Percentiles rank a stretch among this genome's conserved stretches.
These are phyloP conservation scores for Thryonomys swinderianus DNA, from an alignment of 2,113 vertebrate species.

Conservation along the genomic window DNA sequence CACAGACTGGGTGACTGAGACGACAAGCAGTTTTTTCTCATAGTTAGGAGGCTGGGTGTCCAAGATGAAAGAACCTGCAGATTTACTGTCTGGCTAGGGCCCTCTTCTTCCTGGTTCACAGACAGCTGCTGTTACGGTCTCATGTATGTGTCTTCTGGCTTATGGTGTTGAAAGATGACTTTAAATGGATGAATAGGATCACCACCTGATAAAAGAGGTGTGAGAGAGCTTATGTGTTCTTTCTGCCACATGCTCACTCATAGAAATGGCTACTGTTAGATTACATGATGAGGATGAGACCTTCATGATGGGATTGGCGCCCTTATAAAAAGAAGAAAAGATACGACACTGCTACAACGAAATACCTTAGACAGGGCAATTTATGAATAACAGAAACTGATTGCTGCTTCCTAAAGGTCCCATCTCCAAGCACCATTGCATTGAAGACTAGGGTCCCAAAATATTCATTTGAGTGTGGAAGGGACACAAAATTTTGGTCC, in stretches of 20 bases:
- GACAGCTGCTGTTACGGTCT: background rate
- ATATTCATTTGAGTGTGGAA: background rate
- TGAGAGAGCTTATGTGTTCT: background rate
- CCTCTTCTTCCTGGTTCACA: background rate
- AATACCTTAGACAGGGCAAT: background rate
- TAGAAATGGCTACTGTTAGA: background rate
- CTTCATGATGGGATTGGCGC: background rate
- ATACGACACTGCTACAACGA: background rate
- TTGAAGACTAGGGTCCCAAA: background rate
- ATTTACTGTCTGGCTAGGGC: background rate
- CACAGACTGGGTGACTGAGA: background rate
- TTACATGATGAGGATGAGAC: background rate
- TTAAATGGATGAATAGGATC: background rate
- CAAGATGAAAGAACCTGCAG: background rate
- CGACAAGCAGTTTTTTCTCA: background rate
- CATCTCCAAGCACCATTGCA: background rate
- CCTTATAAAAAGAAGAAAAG: background rate
- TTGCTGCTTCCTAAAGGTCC: background rate
- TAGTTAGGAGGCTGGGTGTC: background rate
- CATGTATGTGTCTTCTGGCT: fast-evolving
- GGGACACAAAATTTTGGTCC: background rate
- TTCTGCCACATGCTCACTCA: background rate
- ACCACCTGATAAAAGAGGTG: too few species aligned
- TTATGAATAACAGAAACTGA: background rate
- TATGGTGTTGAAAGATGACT: background rate